Evolutionary conservation across 1,140 invertebrate species (phyloP), one percentile per base, ranked within the genome.

Genomic region (Brachystomella parvula): DNA sequence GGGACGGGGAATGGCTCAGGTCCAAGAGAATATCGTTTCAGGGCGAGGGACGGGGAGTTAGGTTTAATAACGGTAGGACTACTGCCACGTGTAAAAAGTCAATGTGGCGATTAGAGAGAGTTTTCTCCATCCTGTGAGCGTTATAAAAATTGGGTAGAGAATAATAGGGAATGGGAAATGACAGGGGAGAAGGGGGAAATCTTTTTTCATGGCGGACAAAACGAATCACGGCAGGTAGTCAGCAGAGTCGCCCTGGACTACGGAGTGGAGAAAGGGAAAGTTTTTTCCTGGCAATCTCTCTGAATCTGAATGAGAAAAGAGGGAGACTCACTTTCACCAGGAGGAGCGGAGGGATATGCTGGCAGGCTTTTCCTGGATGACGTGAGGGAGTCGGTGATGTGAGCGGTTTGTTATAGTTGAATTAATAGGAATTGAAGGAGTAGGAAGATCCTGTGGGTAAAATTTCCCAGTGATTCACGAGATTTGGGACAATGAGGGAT

Each of bases 51-150:
- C 26, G 21, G 21, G 31, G 58, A 63, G 59, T 56, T 21, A 44
- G 63, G 65, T 35, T 29, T 61, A 66, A 47, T 70, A 66, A 70
- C 64, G 64, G 56, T 19, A 47, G 53, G n/a, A n/a, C n/a, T n/a
- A n/a, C n/a, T n/a, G n/a, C 60, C 68, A 70, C 68, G 68, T 70
- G 68, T 64, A 53, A 66, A 69, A 70, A 66, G 68, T 69, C 67
- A 69, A 65, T 69, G 67, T 61, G 67, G 63, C 67, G 67, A 69
- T 69, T 65, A 61, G 63, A 26, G 30, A 62, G 53, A 39, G 59
- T 64, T 61, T 64, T 62, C 56, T 62, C 28, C 31, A 21, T 47
- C 15, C 44, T 21, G 53, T 21, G 6, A 57, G 53, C n/a, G 12
- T 57, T 57, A 21, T 6, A 21, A 57, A 6, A 29, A 6, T 12